These are phyloP conservation scores for Ophiodon elongatus DNA, from an alignment of 2,113 vertebrate species.

Conservation along the genomic window DNA sequence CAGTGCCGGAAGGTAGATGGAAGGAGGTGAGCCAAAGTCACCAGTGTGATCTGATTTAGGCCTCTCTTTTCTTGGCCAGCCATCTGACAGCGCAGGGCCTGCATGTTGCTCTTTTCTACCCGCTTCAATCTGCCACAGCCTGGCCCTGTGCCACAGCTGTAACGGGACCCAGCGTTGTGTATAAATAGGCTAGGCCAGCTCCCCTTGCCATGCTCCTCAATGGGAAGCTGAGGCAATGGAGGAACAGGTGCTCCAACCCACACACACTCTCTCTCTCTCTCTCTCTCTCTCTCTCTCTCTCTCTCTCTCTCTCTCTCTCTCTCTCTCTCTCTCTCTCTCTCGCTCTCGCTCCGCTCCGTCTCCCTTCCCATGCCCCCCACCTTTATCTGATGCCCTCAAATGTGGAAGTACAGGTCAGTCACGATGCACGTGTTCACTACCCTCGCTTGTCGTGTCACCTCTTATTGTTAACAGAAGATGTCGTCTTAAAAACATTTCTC, in stretches of 20 bases:
- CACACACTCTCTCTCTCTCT: constrained; percentile 23
- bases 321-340: background rate
- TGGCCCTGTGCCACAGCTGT: constrained; percentile 75
- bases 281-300: too few relatives aligned
- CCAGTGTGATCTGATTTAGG: constrained; percentile 63
- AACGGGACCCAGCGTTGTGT: constrained; percentile 74
- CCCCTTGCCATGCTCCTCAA: constrained; percentile 73
- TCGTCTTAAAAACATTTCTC: background rate
- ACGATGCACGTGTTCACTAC: background rate
- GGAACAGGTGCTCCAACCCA: constrained; percentile 76
- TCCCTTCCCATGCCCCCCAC: background rate
- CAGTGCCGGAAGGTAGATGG: constrained; percentile 30
- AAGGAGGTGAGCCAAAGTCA: constrained; percentile 58
- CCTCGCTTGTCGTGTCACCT: background rate
- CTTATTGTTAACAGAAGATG: constrained; percentile 1
- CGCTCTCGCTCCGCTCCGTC: background rate
- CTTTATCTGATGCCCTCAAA: constrained; percentile 54
- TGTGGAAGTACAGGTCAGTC: constrained; percentile 12
- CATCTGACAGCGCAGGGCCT: constrained; percentile 59
- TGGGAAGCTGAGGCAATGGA: constrained; percentile 71
- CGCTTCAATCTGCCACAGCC: constrained; percentile 69
- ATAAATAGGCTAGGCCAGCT: constrained; percentile 79
- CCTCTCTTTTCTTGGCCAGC: constrained; percentile 54
- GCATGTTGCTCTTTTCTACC: constrained; percentile 72
- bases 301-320: background rate